Conservation (phyloP, 2,797 vertebrate genomes). For the Cirrhinus molitorella region DNA sequence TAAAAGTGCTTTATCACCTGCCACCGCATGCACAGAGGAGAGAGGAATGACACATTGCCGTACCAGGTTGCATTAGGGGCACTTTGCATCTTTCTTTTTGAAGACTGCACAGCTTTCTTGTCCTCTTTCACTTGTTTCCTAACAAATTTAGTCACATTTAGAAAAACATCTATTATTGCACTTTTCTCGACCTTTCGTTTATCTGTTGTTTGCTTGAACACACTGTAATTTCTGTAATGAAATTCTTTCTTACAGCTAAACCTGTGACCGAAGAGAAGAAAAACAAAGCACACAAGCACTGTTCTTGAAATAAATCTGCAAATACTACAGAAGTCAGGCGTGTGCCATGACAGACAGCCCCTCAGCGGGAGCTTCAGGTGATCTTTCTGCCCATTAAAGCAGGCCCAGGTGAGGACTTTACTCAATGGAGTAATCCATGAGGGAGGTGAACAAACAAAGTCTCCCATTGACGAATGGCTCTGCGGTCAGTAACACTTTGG, state of each 20-base stretch:
- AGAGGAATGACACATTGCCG: conserved; percentile 56
- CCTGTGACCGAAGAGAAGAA: conserved; percentile 10
- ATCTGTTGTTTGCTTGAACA: conserved; percentile 9
- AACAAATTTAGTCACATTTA: conserved; percentile 27
- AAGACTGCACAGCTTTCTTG: not conserved
- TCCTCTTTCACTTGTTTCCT: conserved; percentile 18
- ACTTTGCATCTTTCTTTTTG: conserved; percentile 41
- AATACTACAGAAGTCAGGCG: conserved; percentile 33
- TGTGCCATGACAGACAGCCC: conserved; percentile 38
- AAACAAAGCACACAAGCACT: not conserved
- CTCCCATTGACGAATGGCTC: conserved; percentile 56
- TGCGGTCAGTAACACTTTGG: conserved; percentile 62
- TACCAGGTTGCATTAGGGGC: conserved; percentile 53
- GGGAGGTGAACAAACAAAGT: conserved; percentile 55
- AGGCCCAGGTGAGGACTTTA: conserved; percentile 60
- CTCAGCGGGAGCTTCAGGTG: conserved; percentile 32
- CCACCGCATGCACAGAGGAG: conserved; percentile 60
- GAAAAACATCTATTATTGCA: not conserved
- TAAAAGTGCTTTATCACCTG: conserved; percentile 73
- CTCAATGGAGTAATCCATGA: conserved; percentile 52
- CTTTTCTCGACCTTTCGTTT: conserved; percentile 10
- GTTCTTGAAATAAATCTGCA: conserved; percentile 34
- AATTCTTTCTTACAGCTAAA: conserved; percentile 14
- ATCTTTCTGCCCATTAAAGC: conserved; percentile 38
- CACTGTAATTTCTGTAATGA: conserved; percentile 22